These are phyloP conservation scores for Carcina quercana DNA, from an alignment of 2,888 invertebrate species.

Conservation along the genomic window DNA sequence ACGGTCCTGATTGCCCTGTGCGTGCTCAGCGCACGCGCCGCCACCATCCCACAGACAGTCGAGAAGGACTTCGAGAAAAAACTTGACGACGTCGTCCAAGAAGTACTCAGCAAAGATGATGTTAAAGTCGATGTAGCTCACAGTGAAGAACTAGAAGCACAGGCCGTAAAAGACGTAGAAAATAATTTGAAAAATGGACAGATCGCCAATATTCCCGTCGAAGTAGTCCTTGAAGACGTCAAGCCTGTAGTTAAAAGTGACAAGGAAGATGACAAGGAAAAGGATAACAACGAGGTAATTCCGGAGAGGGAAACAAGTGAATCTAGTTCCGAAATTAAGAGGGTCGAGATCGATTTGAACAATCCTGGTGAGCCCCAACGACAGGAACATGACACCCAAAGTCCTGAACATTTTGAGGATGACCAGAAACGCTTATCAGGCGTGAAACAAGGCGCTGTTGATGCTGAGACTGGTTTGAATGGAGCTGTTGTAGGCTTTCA, in stretches of 20 bases:
- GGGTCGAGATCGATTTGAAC: constrained; percentile 41
- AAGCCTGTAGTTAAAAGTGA: constrained; percentile 26
- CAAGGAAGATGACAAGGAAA: constrained; percentile 20
- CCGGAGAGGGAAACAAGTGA: constrained; percentile 21
- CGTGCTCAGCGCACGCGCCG: constrained; percentile 44
- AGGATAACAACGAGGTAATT: constrained; percentile 27
- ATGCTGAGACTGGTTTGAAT: too few species aligned
- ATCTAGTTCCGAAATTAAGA: constrained; percentile 31
- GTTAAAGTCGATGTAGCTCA: constrained; percentile 11
- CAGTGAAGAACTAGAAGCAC: constrained; percentile 35
- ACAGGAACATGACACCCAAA: constrained; percentile 60
- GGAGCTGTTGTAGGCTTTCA: constrained; percentile 28
- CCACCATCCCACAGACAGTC: constrained; percentile 32
- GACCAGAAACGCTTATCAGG: constrained; percentile 24
- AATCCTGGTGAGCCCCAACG: constrained; percentile 57
- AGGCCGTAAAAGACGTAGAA: constrained; percentile 34
- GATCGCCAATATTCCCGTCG: constrained; percentile 43
- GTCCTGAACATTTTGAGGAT: constrained; percentile 39
- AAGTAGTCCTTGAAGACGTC: constrained; percentile 38
- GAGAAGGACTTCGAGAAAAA: constrained; percentile 24
- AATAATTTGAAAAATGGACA: constrained; percentile 35
- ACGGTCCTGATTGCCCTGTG: constrained; percentile 39
- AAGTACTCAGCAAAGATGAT: constrained; percentile 25
- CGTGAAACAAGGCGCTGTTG: constrained; percentile 1
- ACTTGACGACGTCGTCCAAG: constrained; percentile 23